Evolutionary conservation across 2,797 vertebrate species (phyloP).

Genomic region (Tympanoctomys barrerae): DNA sequence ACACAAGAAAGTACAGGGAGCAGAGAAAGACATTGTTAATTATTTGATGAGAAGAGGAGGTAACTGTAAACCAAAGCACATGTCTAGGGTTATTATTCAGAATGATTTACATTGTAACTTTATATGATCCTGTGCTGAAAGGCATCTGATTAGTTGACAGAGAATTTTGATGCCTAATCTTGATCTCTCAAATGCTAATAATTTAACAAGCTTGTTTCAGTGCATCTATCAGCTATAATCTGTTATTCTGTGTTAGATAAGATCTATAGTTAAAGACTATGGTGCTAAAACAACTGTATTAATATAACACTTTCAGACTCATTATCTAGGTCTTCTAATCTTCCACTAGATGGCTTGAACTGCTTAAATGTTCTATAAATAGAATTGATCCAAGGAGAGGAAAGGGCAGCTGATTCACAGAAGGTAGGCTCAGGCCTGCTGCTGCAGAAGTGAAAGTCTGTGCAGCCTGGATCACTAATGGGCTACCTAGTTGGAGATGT

Average conservation of each 20-base stretch:
- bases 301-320: not conserved
- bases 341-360: not conserved
- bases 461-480: constrained; percentile 16
- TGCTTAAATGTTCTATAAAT: not conserved
- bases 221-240: not conserved
- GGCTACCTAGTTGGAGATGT: not conserved
- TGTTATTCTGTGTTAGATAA: not conserved
- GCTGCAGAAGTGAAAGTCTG: not conserved
- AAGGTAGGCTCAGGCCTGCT: not conserved
- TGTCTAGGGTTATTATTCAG: not conserved
- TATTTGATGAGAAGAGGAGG: not conserved
- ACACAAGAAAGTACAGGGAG: not conserved
- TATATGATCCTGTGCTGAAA: not conserved
- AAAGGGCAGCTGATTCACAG: not conserved
- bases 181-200: not conserved
- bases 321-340: not conserved
- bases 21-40: not conserved
- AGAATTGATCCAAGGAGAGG: not conserved
- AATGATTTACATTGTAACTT: constrained; percentile 33
- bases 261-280: not conserved
- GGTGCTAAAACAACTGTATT: not conserved
- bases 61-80: not conserved
- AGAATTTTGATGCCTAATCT: not conserved
- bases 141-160: not conserved
- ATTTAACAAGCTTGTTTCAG: constrained; percentile 9